Conservation (phyloP, 1,140 invertebrate species). For the Cataglyphis hispanica region DNA sequence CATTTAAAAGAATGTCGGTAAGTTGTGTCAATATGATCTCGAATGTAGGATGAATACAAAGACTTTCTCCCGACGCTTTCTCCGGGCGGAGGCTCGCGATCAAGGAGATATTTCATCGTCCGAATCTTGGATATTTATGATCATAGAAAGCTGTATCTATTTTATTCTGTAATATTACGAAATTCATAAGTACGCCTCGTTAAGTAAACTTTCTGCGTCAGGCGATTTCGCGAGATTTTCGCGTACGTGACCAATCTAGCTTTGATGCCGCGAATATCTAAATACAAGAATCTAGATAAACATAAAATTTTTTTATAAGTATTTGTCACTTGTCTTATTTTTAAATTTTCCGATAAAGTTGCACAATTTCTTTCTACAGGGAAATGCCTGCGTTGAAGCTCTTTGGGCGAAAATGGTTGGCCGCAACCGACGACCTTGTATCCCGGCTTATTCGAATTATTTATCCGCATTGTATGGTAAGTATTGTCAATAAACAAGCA, state of each 20-base stretch:
- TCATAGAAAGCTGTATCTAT: slow-evolving; percentile 25
- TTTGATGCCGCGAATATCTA: not conserved
- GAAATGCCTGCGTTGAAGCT: slow-evolving; percentile 92
- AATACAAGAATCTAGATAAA: not conserved
- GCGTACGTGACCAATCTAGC: slow-evolving; percentile 17
- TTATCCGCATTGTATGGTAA: slow-evolving; percentile 91
- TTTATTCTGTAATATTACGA: slow-evolving; percentile 41
- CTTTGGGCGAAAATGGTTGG: slow-evolving; percentile 92
- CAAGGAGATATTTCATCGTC: slow-evolving; percentile 11
- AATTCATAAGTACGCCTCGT: slow-evolving; percentile 4
- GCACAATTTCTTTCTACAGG: slow-evolving; percentile 54
- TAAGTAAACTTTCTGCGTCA: slow-evolving; percentile 28
- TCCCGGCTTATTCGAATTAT: slow-evolving; percentile 91
- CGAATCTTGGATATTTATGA: slow-evolving; percentile 44
- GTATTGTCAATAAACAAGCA: slow-evolving; percentile 59
- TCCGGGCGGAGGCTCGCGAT: slow-evolving; percentile 70
- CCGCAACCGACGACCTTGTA: slow-evolving; percentile 93
- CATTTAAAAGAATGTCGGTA: slow-evolving; percentile 56
- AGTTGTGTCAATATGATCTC: slow-evolving; percentile 76
- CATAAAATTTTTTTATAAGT: not conserved
- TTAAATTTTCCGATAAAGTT: not conserved
- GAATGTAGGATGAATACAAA: slow-evolving; percentile 69
- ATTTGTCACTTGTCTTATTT: not conserved
- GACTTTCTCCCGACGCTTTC: slow-evolving; percentile 82
- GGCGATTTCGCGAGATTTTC: not conserved